Evolutionary conservation across 2,113 vertebrate species (phyloP).

Genomic region (Serinus canaria): DNA sequence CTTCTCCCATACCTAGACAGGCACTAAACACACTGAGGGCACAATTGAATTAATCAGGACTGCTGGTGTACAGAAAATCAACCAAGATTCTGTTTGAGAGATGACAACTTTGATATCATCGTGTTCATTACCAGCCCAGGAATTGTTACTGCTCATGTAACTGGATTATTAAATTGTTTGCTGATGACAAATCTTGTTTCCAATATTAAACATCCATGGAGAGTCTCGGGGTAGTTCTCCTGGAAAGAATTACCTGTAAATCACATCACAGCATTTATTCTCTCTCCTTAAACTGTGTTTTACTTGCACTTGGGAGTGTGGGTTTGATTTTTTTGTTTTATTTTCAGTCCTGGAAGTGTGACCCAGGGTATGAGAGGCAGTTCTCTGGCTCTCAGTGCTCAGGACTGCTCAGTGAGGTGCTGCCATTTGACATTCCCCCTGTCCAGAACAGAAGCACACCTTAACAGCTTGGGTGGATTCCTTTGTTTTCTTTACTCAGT

Average conservation of each 20-base stretch:
- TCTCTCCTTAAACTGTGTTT: background rate
- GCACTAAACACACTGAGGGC: background rate
- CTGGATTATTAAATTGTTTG: constrained; percentile 8
- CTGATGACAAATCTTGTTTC: background rate
- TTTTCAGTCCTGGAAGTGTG: background rate
- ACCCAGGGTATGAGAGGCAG: background rate
- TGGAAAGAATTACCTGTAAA: background rate
- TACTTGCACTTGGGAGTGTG: background rate
- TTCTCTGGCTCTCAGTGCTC: background rate
- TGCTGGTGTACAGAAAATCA: constrained; percentile 16
- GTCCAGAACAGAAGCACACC: background rate
- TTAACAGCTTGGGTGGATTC: background rate
- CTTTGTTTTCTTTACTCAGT: background rate
- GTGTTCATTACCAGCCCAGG: constrained; percentile 28
- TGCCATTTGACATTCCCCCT: background rate
- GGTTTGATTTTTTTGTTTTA: background rate
- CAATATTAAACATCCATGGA: background rate
- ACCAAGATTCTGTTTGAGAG: background rate
- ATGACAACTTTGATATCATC: constrained; percentile 39
- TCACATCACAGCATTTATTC: background rate
- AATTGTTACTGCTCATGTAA: constrained; percentile 15
- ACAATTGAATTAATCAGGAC: constrained; percentile 30
- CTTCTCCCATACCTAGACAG: constrained; percentile 1
- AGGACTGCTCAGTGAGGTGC: background rate
- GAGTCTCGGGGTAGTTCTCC: background rate